Base-by-base conservation (phyloP, 2,888 invertebrate genomes). In the Drosophila niveifrons region DNA sequence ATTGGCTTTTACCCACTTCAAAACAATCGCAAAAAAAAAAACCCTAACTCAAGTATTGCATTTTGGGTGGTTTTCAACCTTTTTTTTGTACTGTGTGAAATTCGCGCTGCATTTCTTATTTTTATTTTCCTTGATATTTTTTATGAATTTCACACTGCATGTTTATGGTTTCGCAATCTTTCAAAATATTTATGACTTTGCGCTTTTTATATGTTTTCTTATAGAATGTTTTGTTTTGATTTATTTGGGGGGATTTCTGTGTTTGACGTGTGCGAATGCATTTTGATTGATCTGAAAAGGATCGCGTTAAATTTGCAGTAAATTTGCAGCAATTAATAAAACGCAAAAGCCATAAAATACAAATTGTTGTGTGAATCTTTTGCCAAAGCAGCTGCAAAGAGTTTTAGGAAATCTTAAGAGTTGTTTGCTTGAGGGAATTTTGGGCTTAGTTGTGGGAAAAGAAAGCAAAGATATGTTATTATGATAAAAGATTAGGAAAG, bases 141-240 rank as follows among this genome's bases (percentile, higher is more conserved):
- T 70, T 66, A 59, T 47, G n/a, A 73, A 87, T 89, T 89, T 88
- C 80, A 82, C 83, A 87, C 86, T 90, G 89, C 84, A 88, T 84
- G 90, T 90, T 82, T 88, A 88, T 86, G 78, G 80, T 78, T 81
- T 67, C 34, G 65, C 63, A 52, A 52, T 72, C 79, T 79, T 83
- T 85, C 85, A 85, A 88, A 85, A 88, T 83, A 85, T 85, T 85
- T 85, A 85, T 78, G 75, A 80, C 78, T 46, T 56, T 41, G 74
- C 63, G 63, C 56, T 80, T 76, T 78, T 72, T 70, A 72, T 68
- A 58, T 64, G 55, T 55, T 72, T 82, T 78, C 80, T 77, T 69
- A 43, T 13, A 51, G 47, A 50, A 70, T 58, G 55, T 51, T 55
- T 80, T 79, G 72, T 79, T 71, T 75, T 80, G 77, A 75, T 81